A percentile compares a stretch with the other conserved stretches of the same genome.
phyloP scores from a whole-genome alignment of 1,140 invertebrate genomes.

The Rhagoletis zephyria region DNA sequence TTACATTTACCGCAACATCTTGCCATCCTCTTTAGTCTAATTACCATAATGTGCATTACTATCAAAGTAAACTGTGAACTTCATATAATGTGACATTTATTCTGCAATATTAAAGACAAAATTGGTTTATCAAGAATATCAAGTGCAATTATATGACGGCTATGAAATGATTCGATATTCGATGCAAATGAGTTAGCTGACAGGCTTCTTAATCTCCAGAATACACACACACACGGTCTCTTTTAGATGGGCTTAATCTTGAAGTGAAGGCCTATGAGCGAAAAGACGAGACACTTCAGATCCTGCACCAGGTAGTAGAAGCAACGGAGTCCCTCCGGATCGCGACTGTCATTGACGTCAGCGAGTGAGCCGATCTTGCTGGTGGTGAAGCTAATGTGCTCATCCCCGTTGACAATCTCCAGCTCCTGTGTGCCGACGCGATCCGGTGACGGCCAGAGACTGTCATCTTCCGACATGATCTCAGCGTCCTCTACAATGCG shows the following conservation, averaged over 20 bases:
- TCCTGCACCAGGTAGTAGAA: conserved; percentile 99
- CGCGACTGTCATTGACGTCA: conserved; percentile 98
- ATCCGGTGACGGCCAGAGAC: conserved; percentile 96
- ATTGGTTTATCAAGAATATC: too few species aligned
- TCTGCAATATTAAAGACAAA: too few species aligned
- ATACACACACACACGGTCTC: too few species aligned
- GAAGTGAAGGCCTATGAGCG: conserved; percentile 98
- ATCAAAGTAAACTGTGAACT: too few species aligned
- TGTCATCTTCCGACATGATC: conserved; percentile 99
- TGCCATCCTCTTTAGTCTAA: too few species aligned
- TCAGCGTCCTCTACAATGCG: conserved; percentile 98
- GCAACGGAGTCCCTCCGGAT: conserved; percentile 96
- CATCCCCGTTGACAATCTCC: conserved; percentile 98
- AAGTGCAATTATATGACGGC: too few species aligned
- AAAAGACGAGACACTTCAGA: conserved; percentile 98
- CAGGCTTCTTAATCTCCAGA: too few species aligned
- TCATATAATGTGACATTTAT: too few species aligned
- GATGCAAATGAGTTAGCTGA: too few species aligned
- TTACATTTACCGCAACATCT: too few species aligned
- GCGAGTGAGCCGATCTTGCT: conserved; percentile 99
- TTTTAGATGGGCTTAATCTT: conserved; percentile 99
- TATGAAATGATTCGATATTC: too few species aligned
- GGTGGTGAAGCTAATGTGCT: conserved; percentile 99
- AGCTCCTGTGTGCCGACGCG: conserved; percentile 94
- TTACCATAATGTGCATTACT: too few species aligned